Conservation (phyloP, 2,113 vertebrate species). For the Chionomys nivalis region DNA sequence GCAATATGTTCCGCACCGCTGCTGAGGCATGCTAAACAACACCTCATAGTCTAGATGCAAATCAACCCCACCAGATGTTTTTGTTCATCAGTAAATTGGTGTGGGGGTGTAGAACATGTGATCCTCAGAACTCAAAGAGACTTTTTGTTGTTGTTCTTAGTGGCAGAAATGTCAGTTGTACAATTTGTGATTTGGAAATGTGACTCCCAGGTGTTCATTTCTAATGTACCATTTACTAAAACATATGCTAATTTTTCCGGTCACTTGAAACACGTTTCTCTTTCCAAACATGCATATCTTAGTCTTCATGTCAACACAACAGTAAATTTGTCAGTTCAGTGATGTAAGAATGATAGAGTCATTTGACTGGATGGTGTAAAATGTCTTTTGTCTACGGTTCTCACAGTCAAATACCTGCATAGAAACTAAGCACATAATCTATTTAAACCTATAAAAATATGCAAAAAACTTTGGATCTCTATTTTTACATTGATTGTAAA, state of each 20-base stretch:
- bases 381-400: background rate
- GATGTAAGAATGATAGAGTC: background rate
- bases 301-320: background rate
- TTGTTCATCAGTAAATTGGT: background rate
- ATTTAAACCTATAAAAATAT: background rate
- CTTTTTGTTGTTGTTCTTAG: background rate
- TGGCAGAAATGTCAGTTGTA: no score
- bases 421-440: no score
- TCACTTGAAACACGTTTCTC: background rate
- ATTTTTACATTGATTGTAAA: background rate
- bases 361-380: background rate
- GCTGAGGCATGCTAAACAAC: background rate
- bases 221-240: background rate
- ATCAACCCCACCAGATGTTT: background rate
- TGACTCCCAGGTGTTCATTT: background rate
- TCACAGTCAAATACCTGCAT: background rate
- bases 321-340: background rate
- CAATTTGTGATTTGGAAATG: background rate
- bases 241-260: background rate
- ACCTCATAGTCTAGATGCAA: background rate
- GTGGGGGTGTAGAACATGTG: background rate
- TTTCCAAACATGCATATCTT: background rate
- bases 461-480: background rate
- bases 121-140: background rate
- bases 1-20: background rate